These are phyloP conservation scores for Athalia cordata DNA, from an alignment of 2,888 invertebrate genomes.

Conservation along the genomic window DNA sequence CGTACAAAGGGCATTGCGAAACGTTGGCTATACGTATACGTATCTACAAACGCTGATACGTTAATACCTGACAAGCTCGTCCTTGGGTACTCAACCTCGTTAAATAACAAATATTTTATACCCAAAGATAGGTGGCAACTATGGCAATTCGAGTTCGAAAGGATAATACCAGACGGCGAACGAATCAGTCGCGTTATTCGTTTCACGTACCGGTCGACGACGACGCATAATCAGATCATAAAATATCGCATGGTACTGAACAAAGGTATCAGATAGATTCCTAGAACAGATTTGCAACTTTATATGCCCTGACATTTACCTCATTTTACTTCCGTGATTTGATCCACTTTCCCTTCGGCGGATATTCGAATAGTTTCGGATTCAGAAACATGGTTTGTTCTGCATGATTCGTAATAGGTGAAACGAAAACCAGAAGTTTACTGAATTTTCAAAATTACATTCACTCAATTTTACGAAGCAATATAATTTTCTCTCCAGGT, in stretches of 20 bases:
- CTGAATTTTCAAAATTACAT: no score
- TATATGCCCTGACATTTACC: constrained; percentile 24
- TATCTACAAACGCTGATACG: neutral
- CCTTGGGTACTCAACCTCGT: constrained; percentile 36
- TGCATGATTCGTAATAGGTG: no score
- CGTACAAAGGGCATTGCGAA: neutral
- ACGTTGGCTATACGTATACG: no score
- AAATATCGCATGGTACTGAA: neutral
- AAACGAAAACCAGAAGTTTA: neutral
- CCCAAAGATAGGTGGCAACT: neutral
- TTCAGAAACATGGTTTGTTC: neutral
- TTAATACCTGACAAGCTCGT: constrained; percentile 1
- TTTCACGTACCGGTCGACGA: neutral
- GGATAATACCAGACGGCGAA: constrained; percentile 12
- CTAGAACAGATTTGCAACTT: constrained; percentile 4
- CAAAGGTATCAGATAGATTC: constrained; percentile 7
- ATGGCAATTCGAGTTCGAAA: constrained; percentile 35
- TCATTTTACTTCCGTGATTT: neutral
- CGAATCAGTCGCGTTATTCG: neutral
- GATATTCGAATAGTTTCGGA: neutral
- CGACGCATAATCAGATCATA: constrained; percentile 12
- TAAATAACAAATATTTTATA: constrained; percentile 15
- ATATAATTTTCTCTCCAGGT: no score
- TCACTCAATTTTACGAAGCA: no score
- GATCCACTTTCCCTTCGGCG: constrained; percentile 5